Evolutionary conservation across 2,888 invertebrate species (phyloP).

Genomic region (Microplitis deprimator): DNA sequence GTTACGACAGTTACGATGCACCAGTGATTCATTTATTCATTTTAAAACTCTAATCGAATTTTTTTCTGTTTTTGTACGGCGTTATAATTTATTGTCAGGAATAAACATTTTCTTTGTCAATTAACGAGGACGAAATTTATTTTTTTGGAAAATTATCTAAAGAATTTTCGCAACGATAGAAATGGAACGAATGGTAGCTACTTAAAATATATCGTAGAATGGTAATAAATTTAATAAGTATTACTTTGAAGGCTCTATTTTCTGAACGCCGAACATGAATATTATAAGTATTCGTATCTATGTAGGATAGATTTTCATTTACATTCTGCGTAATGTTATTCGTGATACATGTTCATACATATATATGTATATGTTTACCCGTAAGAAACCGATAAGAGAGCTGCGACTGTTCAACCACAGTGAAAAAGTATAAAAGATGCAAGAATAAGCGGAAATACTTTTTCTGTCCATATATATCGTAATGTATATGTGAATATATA

Average conservation of each 20-base stretch:
- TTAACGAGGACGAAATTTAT: not conserved
- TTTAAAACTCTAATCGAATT: not conserved
- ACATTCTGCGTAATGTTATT: slow-evolving; percentile 9
- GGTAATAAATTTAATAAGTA: not conserved
- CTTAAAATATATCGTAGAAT: not conserved
- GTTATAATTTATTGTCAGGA: too few species aligned
- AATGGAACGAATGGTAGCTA: not conserved
- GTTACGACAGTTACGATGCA: not conserved
- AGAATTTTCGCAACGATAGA: not conserved
- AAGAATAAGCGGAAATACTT: slow-evolving; percentile 16
- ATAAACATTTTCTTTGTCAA: too few species aligned
- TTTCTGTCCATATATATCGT: slow-evolving; percentile 14
- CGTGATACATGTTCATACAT: slow-evolving; percentile 12
- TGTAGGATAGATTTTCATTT: slow-evolving; percentile 2
- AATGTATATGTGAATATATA: not conserved
- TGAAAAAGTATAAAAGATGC: slow-evolving; percentile 19
- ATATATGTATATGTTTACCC: slow-evolving; percentile 13
- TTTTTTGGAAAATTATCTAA: not conserved
- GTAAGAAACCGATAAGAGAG: slow-evolving; percentile 26
- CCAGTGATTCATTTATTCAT: slow-evolving; percentile 17
- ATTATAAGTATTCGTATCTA: not conserved
- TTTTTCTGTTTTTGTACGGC: not conserved
- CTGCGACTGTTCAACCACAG: slow-evolving; percentile 16
- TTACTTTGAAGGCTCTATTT: too few species aligned
- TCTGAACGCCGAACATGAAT: not conserved